Conservation (phyloP, 2,888 invertebrate species). For the Epistrophe eligans region DNA sequence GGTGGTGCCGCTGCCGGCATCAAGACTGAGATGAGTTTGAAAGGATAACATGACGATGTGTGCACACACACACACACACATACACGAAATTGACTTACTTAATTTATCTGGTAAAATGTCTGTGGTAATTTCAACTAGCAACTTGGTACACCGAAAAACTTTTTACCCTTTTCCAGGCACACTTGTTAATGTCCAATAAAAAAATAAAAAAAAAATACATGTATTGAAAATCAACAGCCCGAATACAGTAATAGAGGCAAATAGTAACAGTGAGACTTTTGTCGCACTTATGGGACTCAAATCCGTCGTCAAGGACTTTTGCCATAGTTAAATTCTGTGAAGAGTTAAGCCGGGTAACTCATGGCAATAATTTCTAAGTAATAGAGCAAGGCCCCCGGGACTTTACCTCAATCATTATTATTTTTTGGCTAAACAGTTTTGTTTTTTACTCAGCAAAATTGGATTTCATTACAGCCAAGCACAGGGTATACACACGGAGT, state of each 20-base stretch:
- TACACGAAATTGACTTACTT: slow-evolving; percentile 46
- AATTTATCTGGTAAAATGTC: slow-evolving; percentile 47
- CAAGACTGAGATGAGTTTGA: slow-evolving; percentile 25
- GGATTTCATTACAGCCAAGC: slow-evolving; percentile 31
- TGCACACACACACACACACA: slow-evolving; percentile 25
- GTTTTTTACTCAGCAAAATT: slow-evolving; percentile 31
- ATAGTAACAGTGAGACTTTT: slow-evolving; percentile 19
- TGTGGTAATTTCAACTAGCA: slow-evolving; percentile 18
- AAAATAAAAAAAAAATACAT: not conserved
- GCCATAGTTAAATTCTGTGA: not conserved
- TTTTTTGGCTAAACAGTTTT: slow-evolving; percentile 51
- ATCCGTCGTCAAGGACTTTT: slow-evolving; percentile 21
- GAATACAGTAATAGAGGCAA: not conserved
- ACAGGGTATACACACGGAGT: not conserved
- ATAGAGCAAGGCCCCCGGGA: slow-evolving; percentile 14
- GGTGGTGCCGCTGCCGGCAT: not conserved
- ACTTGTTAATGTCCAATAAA: slow-evolving; percentile 31
- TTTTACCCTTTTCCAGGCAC: slow-evolving; percentile 12
- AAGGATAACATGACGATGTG: slow-evolving; percentile 36
- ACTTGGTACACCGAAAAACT: slow-evolving; percentile 26
- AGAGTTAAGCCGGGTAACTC: slow-evolving; percentile 8
- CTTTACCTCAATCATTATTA: slow-evolving; percentile 30
- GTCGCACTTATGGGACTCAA: slow-evolving; percentile 18
- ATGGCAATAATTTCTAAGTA: slow-evolving; percentile 36
- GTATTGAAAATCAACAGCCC: slow-evolving; percentile 23